A percentile compares a stretch with the other conserved stretches of the same genome.
These are phyloP conservation scores for Coranthus polyacanthus DNA, from an alignment of 2,797 vertebrate genomes.

Conservation along the genomic window DNA sequence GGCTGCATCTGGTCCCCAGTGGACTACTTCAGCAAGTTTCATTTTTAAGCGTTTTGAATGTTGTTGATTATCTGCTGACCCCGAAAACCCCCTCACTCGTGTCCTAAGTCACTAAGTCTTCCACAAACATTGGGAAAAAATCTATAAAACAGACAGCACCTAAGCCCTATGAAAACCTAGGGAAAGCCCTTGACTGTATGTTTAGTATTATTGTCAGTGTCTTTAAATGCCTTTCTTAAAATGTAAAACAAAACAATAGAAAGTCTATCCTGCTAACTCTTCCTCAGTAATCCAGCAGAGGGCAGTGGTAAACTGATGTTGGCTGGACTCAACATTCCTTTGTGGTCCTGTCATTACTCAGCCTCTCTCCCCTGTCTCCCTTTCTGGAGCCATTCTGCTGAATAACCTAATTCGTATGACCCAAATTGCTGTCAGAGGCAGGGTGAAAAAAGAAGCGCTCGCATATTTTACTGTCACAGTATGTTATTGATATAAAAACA, in stretches of 20 bases:
- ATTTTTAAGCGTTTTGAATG: no score
- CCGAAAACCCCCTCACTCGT: no score
- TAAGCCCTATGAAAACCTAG: no score
- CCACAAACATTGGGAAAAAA: no score
- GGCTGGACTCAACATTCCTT: conserved; percentile 68
- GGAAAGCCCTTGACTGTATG: no score
- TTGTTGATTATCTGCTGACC: no score
- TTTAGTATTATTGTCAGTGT: background rate
- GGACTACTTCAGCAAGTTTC: no score
- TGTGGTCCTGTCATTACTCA: conserved; percentile 74
- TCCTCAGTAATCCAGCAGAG: conserved; percentile 74
- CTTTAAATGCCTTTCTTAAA: background rate
- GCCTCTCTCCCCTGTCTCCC: conserved; percentile 58
- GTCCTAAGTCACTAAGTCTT: no score
- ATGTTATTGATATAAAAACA: conserved; percentile 52
- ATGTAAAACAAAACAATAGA: background rate
- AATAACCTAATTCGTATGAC: conserved; percentile 79
- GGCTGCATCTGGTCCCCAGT: no score
- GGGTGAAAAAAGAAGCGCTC: conserved; percentile 37
- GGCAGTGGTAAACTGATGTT: conserved; percentile 68
- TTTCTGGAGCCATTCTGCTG: conserved; percentile 73
- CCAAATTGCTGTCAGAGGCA: conserved; percentile 71
- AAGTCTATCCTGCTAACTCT: conserved; percentile 1
- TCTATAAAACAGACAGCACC: no score
- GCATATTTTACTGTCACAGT: conserved; percentile 50